These are phyloP conservation scores for Cranoglanis bouderius DNA, from an alignment of 2,113 vertebrate species.

Conservation along the genomic window DNA sequence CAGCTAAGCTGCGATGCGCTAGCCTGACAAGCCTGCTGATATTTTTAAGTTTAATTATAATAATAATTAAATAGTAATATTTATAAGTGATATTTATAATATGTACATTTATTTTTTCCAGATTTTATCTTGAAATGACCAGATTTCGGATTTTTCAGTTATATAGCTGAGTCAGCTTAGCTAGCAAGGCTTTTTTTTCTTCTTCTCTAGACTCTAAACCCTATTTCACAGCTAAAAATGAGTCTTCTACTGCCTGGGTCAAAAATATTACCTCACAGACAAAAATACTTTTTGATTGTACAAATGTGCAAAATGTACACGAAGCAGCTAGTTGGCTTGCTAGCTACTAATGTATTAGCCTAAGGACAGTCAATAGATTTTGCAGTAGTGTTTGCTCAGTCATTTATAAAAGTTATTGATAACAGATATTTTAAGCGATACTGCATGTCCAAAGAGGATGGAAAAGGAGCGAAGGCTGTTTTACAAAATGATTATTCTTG, in stretches of 20 bases:
- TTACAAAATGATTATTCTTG: not conserved
- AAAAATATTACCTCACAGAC: not conserved
- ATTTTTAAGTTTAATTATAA: no score
- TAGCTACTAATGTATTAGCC: not conserved
- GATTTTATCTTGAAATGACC: not conserved
- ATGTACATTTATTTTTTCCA: not conserved
- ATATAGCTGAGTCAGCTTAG: not conserved
- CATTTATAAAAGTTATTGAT: not conserved
- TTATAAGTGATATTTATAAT: not conserved
- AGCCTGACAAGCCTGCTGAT: not conserved
- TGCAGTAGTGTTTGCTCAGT: not conserved
- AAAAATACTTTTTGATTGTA: not conserved
- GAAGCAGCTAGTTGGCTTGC: not conserved
- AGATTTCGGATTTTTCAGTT: not conserved
- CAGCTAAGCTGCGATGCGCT: not conserved
- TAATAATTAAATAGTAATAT: no score
- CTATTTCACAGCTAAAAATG: not conserved
- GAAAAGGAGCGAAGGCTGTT: not conserved
- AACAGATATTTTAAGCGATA: not conserved
- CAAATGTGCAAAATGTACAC: not conserved
- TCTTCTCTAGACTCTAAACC: no score
- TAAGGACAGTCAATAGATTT: not conserved
- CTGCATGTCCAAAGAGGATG: not conserved
- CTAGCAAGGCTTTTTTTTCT: not conserved
- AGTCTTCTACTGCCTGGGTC: not conserved